phyloP scores from a whole-genome alignment of 92 coral and sea anemone genomes.

The Siderastrea radians region DNA sequence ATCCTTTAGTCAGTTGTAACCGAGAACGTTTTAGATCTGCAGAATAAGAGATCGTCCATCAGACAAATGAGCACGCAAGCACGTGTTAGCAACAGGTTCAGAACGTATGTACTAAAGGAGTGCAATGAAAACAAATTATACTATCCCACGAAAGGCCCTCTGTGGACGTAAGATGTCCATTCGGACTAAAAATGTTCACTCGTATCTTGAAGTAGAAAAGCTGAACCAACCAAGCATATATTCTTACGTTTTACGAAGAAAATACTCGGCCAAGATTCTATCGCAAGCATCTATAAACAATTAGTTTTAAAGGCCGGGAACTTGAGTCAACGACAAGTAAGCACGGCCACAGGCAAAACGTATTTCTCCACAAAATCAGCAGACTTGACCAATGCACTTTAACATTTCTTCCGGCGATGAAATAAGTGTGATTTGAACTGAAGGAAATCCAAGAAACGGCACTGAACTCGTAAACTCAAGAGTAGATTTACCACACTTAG shows the following conservation, averaged over 20 bases:
- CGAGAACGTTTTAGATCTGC: conserved; percentile 26
- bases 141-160: conserved; percentile 33
- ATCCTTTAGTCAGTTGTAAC: conserved; percentile 18
- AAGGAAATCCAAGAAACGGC: conserved; percentile 48
- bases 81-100: conserved; percentile 30
- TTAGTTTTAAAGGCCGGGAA: conserved; percentile 9
- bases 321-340: conserved; percentile 32
- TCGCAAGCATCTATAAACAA: conserved; percentile 14
- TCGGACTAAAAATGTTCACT: conserved; percentile 21
- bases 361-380: conserved; percentile 36
- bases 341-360: conserved; percentile 31
- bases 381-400: conserved; percentile 24
- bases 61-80: conserved; percentile 35
- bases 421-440: conserved; percentile 35
- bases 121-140: conserved; percentile 38
- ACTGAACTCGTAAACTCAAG: conserved; percentile 39
- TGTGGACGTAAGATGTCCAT: conserved; percentile 20
- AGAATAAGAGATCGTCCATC: conserved; percentile 21
- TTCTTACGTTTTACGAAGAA: conserved; percentile 26
- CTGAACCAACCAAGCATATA: conserved; percentile 33
- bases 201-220: conserved; percentile 53
- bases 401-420: conserved; percentile 51
- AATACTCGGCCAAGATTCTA: conserved; percentile 24
- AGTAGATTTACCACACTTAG: conserved; percentile 34
- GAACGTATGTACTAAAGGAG: conserved; percentile 28